Base-by-base conservation (phyloP, 2,888 invertebrate genomes). In the Lydus trimaculatus region DNA sequence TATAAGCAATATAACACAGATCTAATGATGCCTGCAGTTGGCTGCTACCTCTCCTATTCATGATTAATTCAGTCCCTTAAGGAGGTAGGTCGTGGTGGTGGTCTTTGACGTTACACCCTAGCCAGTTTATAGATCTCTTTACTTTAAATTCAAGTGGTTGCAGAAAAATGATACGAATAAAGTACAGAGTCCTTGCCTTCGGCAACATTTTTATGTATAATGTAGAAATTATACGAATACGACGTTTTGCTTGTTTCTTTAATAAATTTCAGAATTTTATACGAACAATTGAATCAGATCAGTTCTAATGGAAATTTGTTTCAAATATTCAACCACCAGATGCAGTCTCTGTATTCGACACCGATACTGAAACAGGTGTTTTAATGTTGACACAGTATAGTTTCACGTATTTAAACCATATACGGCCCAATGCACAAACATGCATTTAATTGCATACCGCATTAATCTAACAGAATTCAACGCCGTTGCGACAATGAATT, bases 381-480 rank as follows among this genome's bases (percentile, higher is more conserved):
- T 69, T 70, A 71, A 69, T 70, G 64, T 70, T 71, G 67, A 72
- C 73, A 71, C 74, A 75, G 74, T 75, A 70, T 73, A 74, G 70
- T 73, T 70, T 64, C 72, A 67, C 71, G 66, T 73, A 75, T 76
- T 73, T 73, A 72, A 59, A 72, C 65, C 73, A 70, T 73, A 70
- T 72, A 72, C 73, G 71, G 74, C 74, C 70, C 68, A 66, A 67
- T 63, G 66, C 72, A 73, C 77, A 76, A 78, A 77, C 73, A 77
- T 77, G 78, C 78, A 78, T 78, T 76, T 78, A 78, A 78, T 78
- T 79, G 76, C 76, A 75, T 72, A 68, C 75, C 70, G 69, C 75
- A 68, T 71, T 71, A 67, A 71, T 71, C 64, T 67, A 71, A 71
- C 61, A 61, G 61, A 48, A 48, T 59, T 61, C 65, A 43, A 13